Percentiles rank a stretch among this genome's conserved stretches.
These are phyloP conservation scores for Pomacea canaliculata DNA, from an alignment of 2,888 invertebrate genomes.

Conservation along the genomic window DNA sequence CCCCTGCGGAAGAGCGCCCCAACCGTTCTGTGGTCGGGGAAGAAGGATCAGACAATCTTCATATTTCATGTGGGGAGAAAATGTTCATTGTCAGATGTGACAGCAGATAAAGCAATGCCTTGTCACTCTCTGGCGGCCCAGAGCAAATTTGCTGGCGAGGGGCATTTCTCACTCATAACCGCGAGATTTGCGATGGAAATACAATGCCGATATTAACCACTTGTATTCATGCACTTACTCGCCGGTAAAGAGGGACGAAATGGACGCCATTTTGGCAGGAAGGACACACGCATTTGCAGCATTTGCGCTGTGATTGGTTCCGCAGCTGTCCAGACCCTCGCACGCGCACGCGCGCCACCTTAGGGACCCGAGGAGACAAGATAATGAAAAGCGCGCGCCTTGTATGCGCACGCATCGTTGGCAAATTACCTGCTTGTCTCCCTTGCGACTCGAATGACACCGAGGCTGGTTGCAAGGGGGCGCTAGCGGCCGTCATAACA, in stretches of 20 bases:
- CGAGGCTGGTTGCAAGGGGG: neutral
- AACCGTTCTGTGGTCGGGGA: conserved; percentile 1
- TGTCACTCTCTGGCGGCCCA: conserved; percentile 29
- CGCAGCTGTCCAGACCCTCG: conserved; percentile 8
- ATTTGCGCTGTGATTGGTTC: conserved; percentile 7
- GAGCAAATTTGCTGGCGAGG: conserved; percentile 30
- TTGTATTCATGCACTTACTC: conserved; percentile 28
- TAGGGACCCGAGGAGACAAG: neutral
- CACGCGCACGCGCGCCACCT: neutral
- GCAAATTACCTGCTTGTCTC: conserved; percentile 7
- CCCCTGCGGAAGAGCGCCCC: neutral
- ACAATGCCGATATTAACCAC: conserved; percentile 27
- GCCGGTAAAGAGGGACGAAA: conserved; percentile 11
- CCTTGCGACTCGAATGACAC: conserved; percentile 4
- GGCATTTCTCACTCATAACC: conserved; percentile 25
- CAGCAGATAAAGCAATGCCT: conserved; percentile 35
- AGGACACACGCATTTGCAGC: neutral
- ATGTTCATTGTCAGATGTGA: conserved; percentile 35
- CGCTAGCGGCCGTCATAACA: conserved; percentile 2
- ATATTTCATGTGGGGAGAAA: conserved; percentile 36
- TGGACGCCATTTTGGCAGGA: neutral
- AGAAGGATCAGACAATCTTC: conserved; percentile 34
- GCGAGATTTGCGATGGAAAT: conserved; percentile 11
- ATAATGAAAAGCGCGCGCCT: conserved; percentile 3
- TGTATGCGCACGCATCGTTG: neutral